A percentile compares a stretch with the other conserved stretches of the same genome.
Conservation (phyloP, 1,140 invertebrate genomes). For the Aphis craccivora region DNA sequence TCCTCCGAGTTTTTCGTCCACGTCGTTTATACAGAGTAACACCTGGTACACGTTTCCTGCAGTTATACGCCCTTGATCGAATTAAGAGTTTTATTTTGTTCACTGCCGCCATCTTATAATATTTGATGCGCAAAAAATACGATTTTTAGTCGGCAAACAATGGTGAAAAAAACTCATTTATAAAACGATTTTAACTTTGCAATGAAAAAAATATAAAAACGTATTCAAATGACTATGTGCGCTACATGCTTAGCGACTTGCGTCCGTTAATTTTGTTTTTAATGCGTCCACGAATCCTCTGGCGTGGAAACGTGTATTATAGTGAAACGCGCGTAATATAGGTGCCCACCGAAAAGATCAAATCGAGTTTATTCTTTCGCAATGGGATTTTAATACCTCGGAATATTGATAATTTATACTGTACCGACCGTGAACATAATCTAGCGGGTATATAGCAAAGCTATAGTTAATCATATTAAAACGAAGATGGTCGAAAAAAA, state of each 20-base stretch:
- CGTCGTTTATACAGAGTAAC: neutral
- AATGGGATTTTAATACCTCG: neutral
- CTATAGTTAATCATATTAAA: neutral
- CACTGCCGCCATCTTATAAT: constrained; percentile 13
- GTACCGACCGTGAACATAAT: neutral
- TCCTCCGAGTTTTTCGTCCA: constrained; percentile 43
- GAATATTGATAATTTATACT: neutral
- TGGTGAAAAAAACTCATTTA: neutral
- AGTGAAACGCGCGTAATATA: constrained; percentile 2
- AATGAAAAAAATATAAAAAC: neutral
- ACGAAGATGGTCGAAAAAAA: neutral
- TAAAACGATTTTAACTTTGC: neutral
- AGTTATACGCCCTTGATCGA: constrained; percentile 35
- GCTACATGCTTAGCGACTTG: neutral
- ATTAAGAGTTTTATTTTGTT: constrained; percentile 45
- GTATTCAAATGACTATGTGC: neutral
- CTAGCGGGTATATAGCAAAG: neutral
- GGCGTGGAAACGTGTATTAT: neutral
- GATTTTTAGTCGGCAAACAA: neutral
- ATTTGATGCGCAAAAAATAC: constrained; percentile 40
- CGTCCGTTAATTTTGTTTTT: neutral
- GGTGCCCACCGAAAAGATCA: neutral
- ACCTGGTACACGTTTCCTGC: constrained; percentile 51
- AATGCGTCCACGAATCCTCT: neutral
- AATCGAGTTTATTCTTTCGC: neutral